phyloP scores from a whole-genome alignment of 2,888 invertebrate genomes.

The Entomobrya proxima region DNA sequence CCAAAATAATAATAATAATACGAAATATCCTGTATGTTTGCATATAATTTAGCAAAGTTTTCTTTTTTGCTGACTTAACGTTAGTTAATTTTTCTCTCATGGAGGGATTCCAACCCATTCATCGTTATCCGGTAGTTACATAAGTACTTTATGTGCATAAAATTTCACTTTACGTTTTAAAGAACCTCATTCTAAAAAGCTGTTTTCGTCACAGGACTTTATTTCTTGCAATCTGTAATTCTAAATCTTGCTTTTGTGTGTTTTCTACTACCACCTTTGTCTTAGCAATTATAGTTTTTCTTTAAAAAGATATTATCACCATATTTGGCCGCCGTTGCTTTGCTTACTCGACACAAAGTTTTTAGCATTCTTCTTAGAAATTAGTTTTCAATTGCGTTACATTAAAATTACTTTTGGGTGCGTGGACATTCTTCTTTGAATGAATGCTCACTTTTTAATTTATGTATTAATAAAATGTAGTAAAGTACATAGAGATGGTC shows the following conservation, averaged over 20 bases:
- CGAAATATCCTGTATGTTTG: too few relatives aligned
- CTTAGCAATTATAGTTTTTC: slow-evolving; percentile 21
- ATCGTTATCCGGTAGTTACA: background rate
- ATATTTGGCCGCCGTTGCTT: slow-evolving; percentile 66
- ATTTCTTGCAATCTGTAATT: background rate
- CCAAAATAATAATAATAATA: too few relatives aligned
- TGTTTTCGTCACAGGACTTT: background rate
- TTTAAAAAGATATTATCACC: slow-evolving; percentile 67
- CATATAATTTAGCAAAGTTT: too few relatives aligned
- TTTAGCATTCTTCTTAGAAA: background rate
- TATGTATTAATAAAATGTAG: too few relatives aligned
- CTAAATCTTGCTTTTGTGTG: background rate
- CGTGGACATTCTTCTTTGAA: too few relatives aligned
- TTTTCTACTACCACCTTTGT: background rate
- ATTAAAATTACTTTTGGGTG: background rate
- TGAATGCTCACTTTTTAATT: too few relatives aligned
- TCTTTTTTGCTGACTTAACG: too few relatives aligned
- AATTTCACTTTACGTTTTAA: slow-evolving; percentile 39
- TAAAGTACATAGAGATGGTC: background rate
- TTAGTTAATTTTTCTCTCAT: background rate
- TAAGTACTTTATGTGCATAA: background rate
- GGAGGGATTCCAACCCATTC: slow-evolving; percentile 55
- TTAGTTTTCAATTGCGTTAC: slow-evolving; percentile 4
- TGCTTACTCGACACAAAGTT: slow-evolving; percentile 43
- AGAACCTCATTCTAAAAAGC: background rate